Conservation (phyloP, 2,797 vertebrate species). For the Anguilla anguilla region DNA sequence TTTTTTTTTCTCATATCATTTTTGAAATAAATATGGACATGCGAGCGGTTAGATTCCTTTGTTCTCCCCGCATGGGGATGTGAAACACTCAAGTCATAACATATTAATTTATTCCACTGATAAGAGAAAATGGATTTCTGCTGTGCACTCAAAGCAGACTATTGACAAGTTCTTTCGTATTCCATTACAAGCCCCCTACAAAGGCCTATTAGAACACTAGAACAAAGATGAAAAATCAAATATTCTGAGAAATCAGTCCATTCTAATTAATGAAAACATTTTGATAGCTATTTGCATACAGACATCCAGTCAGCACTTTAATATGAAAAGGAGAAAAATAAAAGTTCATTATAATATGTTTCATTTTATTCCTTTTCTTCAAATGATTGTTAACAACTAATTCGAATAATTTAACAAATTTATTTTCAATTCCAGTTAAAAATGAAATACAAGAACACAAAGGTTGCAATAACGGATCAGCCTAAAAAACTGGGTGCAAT, state of each 20-base stretch:
- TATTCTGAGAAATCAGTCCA: background rate
- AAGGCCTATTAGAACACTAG: background rate
- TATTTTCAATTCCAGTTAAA: no score
- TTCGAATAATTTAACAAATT: no score
- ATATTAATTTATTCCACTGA: background rate
- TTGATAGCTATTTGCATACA: background rate
- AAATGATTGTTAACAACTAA: no score
- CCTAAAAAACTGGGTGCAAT: no score
- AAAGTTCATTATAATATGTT: no score
- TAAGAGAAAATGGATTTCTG: background rate
- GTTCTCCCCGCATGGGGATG: background rate
- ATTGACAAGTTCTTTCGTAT: background rate
- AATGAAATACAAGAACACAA: no score
- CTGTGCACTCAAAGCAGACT: background rate
- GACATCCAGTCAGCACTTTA: background rate
- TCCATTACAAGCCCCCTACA: background rate
- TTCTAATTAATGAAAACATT: background rate
- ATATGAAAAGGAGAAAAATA: background rate
- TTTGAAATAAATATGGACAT: background rate
- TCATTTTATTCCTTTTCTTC: no score
- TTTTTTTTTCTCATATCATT: background rate
- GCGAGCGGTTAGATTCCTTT: background rate
- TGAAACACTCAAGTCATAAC: background rate
- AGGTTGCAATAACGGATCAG: no score
- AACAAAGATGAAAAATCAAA: background rate